A percentile compares a stretch with the other conserved stretches of the same genome.
Evolutionary conservation across 2,888 invertebrate species (phyloP).

Genomic region (Leptopterna dolabrata): DNA sequence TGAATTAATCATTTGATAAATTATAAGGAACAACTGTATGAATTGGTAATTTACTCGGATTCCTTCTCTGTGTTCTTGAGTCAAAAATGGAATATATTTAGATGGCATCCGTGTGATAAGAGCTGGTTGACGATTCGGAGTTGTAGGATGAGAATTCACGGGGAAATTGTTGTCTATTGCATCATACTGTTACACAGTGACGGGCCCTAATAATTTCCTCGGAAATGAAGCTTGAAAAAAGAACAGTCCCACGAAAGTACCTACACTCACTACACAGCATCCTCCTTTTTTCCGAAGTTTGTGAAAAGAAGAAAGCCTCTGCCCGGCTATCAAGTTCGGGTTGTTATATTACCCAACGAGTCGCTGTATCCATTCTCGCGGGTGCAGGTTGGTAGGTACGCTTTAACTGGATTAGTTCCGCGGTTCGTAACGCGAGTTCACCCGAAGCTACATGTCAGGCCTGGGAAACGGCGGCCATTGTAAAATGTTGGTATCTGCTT

Average conservation of each 20-base stretch:
- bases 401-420: background rate
- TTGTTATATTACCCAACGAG: background rate
- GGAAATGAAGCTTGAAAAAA: background rate
- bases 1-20: no score
- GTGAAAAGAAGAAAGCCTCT: background rate
- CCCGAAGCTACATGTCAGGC: background rate
- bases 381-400: background rate
- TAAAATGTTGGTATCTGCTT: background rate
- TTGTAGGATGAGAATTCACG: background rate
- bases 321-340: background rate
- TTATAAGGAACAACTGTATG: no score
- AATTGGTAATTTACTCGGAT: no score
- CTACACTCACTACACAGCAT: no score
- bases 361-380: background rate
- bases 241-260: background rate
- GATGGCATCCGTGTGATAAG: no score
- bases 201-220: background rate
- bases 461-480: background rate
- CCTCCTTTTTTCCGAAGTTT: background rate
- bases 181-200: background rate
- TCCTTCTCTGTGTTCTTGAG: no score
- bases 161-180: background rate
- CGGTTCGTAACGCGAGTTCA: background rate
- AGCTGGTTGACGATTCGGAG: background rate
- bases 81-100: no score